Evolutionary conservation across 2,797 vertebrate species (phyloP).

Genomic region (Tokudaia tokunoshimensis): DNA sequence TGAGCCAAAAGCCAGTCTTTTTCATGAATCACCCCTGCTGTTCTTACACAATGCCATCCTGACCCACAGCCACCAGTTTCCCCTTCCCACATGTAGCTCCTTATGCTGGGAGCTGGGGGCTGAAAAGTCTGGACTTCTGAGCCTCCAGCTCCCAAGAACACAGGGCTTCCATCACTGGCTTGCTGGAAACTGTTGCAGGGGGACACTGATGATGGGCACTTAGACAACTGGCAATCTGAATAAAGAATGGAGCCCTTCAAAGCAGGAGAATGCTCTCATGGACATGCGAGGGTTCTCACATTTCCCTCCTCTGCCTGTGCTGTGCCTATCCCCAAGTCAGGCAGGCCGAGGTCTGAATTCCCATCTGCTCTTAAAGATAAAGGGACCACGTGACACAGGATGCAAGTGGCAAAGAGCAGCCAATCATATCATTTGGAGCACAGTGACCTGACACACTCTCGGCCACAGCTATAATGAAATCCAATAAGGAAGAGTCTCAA

Average conservation of each 20-base stretch:
- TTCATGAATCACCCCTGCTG: not conserved
- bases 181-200: not conserved
- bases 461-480: too few relatives aligned
- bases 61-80: not conserved
- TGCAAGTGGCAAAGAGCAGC: too few relatives aligned
- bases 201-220: not conserved
- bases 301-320: not conserved
- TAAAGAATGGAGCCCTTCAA: not conserved
- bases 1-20: not conserved
- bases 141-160: not conserved
- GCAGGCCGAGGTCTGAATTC: not conserved
- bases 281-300: not conserved
- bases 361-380: not conserved
- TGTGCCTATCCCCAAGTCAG: not conserved
- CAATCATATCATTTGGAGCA: fast-evolving
- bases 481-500: fast-evolving
- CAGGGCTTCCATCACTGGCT: not conserved
- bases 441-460: not conserved
- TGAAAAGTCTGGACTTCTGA: not conserved
- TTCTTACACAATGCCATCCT: not conserved
- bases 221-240: not conserved
- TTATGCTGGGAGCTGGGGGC: not conserved
- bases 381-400: not conserved
- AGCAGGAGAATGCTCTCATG: not conserved
- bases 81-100: fast-evolving